Percentiles rank a stretch among this genome's conserved stretches.
Conservation (phyloP, 1,140 invertebrate genomes). For the Magallana gigas region DNA sequence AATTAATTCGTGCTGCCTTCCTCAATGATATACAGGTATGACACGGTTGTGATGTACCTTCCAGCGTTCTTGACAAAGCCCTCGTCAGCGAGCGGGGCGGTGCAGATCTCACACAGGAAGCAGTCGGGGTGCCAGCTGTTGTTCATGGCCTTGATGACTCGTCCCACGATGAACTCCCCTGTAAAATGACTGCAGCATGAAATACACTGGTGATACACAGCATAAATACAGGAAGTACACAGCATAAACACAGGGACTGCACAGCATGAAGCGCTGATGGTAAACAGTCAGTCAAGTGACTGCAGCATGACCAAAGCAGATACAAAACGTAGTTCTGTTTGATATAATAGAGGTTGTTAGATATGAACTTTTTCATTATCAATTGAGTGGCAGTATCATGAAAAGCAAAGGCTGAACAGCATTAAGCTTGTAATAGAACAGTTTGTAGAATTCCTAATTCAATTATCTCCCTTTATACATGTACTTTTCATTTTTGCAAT, state of each 20-base stretch:
- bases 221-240: too few relatives aligned
- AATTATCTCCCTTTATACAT: neutral
- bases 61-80: slow-evolving; percentile 97
- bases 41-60: slow-evolving; percentile 64
- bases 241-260: too few relatives aligned
- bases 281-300: too few relatives aligned
- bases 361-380: too few relatives aligned
- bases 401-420: too few relatives aligned
- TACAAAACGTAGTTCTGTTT: too few relatives aligned
- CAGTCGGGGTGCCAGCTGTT: slow-evolving; percentile 98
- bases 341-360: too few relatives aligned
- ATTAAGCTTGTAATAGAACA: neutral
- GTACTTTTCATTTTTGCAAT: too few relatives aligned
- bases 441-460: neutral
- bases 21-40: neutral
- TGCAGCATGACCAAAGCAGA: too few relatives aligned
- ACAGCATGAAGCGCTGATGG: too few relatives aligned
- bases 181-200: slow-evolving; percentile 40
- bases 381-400: too few relatives aligned
- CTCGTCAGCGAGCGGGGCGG: slow-evolving; percentile 93
- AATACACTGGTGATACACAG: neutral
- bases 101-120: slow-evolving; percentile 97
- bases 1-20: neutral
- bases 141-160: slow-evolving; percentile 99
- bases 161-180: slow-evolving; percentile 96